Evolutionary conservation across 2,797 vertebrate species (phyloP).

Genomic region (Enteromius paludinosus): DNA sequence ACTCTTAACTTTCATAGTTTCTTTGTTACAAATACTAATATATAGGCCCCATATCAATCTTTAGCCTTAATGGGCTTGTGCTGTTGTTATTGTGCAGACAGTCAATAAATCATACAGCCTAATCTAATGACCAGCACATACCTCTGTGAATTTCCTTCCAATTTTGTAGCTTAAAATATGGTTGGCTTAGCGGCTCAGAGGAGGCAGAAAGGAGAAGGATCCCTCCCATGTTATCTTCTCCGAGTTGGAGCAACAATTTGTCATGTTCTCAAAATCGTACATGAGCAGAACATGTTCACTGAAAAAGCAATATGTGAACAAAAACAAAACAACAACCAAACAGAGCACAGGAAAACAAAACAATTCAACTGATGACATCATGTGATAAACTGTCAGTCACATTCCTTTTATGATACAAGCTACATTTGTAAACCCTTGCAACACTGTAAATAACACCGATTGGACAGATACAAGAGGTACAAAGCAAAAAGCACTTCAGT

Average conservation of each 20-base stretch:
- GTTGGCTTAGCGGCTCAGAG: conserved; percentile 37
- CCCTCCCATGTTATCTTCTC: conserved; percentile 35
- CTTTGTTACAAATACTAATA: conserved; percentile 45
- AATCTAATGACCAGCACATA: conserved; percentile 53
- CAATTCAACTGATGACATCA: background rate
- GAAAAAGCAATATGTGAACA: background rate
- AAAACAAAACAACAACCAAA: background rate
- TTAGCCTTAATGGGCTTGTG: conserved; percentile 54
- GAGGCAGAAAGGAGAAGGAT: conserved; percentile 35
- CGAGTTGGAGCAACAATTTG: conserved; percentile 10
- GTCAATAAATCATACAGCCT: conserved; percentile 53
- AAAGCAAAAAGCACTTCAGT: conserved; percentile 1
- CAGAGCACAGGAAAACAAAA: conserved; percentile 7
- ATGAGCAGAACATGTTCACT: background rate
- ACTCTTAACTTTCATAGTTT: conserved; percentile 10
- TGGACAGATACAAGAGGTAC: background rate
- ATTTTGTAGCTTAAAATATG: conserved; percentile 51
- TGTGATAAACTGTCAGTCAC: conserved; percentile 8
- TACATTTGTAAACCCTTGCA: background rate
- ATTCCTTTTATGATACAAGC: background rate
- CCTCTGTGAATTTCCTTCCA: conserved; percentile 56
- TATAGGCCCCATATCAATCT: conserved; percentile 50
- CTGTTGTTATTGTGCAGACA: conserved; percentile 45
- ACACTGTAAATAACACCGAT: background rate
- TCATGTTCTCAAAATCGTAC: conserved; percentile 8